Conservation (phyloP, 2,888 invertebrate genomes). For the Encarsia formosa region DNA sequence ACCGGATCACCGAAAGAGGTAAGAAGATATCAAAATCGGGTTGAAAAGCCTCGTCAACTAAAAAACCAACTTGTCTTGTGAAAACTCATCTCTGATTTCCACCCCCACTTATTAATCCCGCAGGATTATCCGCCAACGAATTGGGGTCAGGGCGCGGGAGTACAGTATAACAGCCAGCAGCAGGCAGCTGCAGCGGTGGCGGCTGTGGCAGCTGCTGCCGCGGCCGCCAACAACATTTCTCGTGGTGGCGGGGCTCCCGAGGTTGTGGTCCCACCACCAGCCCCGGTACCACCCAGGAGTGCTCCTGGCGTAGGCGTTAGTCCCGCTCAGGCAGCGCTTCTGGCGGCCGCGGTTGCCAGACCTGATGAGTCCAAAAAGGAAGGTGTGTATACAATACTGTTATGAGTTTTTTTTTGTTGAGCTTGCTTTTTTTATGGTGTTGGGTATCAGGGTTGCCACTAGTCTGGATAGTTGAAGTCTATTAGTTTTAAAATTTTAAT, state of each 20-base stretch:
- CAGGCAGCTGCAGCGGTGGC: slow-evolving; percentile 19
- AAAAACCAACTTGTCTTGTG: no score
- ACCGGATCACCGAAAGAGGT: no score
- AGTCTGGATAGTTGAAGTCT: no score
- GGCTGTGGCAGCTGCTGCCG: slow-evolving; percentile 30
- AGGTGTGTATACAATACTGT: slow-evolving; percentile 35
- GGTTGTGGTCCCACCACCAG: slow-evolving; percentile 15
- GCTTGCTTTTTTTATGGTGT: no score
- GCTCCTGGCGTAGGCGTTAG: background rate
- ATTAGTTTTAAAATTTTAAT: no score
- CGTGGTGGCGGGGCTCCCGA: background rate
- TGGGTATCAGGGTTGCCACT: no score
- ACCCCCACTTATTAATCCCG: no score
- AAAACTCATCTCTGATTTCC: no score
- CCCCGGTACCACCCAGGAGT: slow-evolving; percentile 8
- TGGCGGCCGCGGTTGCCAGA: slow-evolving; percentile 35
- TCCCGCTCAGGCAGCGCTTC: slow-evolving; percentile 31
- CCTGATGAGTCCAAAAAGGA: slow-evolving; percentile 50
- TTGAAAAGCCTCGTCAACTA: no score
- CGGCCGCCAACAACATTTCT: background rate
- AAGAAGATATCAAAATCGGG: no score
- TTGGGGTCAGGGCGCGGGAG: slow-evolving; percentile 46
- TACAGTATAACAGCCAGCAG: slow-evolving; percentile 46
- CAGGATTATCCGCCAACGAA: slow-evolving; percentile 48
- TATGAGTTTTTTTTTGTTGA: slow-evolving; percentile 1